Conservation (phyloP, 2,113 vertebrate species). For the Pedionomus torquatus region DNA sequence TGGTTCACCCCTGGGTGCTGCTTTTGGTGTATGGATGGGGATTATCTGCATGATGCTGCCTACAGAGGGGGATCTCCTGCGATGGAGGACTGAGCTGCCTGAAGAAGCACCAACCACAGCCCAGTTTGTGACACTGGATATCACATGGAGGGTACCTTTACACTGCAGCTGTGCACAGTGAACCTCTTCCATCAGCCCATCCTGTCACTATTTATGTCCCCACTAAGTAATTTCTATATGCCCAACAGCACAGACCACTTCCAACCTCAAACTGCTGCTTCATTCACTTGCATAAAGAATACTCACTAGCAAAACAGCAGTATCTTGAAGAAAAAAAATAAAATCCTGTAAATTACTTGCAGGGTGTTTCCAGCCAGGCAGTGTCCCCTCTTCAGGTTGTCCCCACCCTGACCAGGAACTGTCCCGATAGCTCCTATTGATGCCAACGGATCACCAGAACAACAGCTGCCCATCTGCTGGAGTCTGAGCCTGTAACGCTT, state of each 20-base stretch:
- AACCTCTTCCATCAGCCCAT: neutral
- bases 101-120: rapidly evolving
- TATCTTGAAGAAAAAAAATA: neutral
- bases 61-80: neutral
- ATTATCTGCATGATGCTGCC: rapidly evolving
- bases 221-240: neutral
- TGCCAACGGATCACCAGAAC: neutral
- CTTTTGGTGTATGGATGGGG: neutral
- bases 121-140: neutral
- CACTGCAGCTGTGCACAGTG: rapidly evolving
- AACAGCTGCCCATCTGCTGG: neutral
- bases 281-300: neutral
- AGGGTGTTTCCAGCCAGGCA: neutral
- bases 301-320: neutral
- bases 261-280: neutral
- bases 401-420: neutral
- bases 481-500: neutral
- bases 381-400: neutral
- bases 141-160: rapidly evolving
- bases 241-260: neutral
- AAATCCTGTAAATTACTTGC: neutral
- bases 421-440: neutral
- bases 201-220: neutral
- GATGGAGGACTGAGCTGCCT: neutral
- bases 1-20: neutral